Conservation (phyloP, 1,140 invertebrate genomes). For the Triops cancriformis region DNA sequence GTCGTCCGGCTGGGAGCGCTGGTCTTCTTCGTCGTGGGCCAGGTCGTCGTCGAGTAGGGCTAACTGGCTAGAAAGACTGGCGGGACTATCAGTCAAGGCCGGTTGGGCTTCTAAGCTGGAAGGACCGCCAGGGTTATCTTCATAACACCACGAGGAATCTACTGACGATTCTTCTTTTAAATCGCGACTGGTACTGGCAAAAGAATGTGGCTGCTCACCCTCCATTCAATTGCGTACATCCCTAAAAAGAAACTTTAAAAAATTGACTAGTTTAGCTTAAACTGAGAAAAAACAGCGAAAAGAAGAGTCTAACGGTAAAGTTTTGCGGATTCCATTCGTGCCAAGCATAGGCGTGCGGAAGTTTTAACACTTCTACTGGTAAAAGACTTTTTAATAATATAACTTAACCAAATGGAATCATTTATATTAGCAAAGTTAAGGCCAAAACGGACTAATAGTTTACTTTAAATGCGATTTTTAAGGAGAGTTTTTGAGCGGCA, state of each 20-base stretch:
- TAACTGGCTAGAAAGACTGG: slow-evolving; percentile 25
- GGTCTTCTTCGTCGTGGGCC: slow-evolving; percentile 15
- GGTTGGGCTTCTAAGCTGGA: slow-evolving; percentile 26
- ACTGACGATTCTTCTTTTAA: background rate
- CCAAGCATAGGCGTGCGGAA: background rate
- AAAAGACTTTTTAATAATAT: too few species aligned
- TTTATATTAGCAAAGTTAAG: background rate
- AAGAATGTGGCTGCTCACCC: slow-evolving; percentile 4
- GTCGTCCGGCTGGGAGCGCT: background rate
- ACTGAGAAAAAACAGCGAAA: background rate
- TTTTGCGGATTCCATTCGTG: background rate
- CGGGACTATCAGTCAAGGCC: slow-evolving; percentile 20
- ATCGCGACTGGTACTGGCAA: background rate
- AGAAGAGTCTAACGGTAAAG: background rate
- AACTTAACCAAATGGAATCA: too few species aligned
- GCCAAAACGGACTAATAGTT: background rate
- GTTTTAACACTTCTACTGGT: too few species aligned
- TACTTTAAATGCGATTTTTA: background rate
- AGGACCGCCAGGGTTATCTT: slow-evolving; percentile 9
- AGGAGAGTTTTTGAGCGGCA: background rate
- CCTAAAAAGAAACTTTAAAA: background rate
- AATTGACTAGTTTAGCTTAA: background rate
- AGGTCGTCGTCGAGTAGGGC: slow-evolving; percentile 21
- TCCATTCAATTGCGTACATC: slow-evolving; percentile 6
- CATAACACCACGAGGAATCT: background rate